A percentile compares a stretch with the other conserved stretches of the same genome.
Conservation (phyloP, 2,888 invertebrate genomes). For the Epicampocera succincta region DNA sequence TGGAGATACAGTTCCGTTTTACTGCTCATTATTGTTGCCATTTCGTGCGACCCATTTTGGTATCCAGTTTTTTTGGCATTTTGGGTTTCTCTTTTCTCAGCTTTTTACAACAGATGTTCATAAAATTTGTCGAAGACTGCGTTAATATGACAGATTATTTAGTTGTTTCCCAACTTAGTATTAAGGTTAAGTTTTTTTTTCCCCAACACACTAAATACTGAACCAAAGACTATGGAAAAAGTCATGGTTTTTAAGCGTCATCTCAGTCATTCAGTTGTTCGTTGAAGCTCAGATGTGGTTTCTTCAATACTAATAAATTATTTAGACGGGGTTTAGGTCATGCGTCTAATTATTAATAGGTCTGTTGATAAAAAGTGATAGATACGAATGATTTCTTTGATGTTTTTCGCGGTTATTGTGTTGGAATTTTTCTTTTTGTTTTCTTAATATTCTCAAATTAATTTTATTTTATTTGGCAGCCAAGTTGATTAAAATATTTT, state of each 20-base stretch:
- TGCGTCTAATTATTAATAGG: constrained; percentile 58
- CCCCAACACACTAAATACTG: background rate
- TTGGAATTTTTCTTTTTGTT: constrained; percentile 19
- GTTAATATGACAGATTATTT: constrained; percentile 61
- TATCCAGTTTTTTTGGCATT: background rate
- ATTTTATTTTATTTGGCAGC: constrained; percentile 15
- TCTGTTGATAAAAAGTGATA: constrained; percentile 63
- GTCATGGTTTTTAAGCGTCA: constrained; percentile 65
- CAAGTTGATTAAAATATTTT: constrained; percentile 49
- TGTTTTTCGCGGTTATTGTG: constrained; percentile 34
- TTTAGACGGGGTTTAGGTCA: background rate
- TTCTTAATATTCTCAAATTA: constrained; percentile 2
- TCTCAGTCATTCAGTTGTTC: constrained; percentile 50
- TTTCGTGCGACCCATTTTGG: no score
- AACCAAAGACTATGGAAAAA: constrained; percentile 44
- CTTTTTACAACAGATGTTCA: constrained; percentile 21
- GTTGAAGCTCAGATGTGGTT: background rate
- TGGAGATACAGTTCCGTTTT: no score
- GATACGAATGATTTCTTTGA: constrained; percentile 60
- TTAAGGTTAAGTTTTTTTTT: constrained; percentile 56
- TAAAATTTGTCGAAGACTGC: constrained; percentile 19
- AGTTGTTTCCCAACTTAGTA: constrained; percentile 37
- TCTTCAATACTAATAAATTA: background rate
- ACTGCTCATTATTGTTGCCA: no score
- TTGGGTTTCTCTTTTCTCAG: background rate